These are phyloP conservation scores for Odontomyia ornata DNA, from an alignment of 2,888 invertebrate species.

Conservation along the genomic window DNA sequence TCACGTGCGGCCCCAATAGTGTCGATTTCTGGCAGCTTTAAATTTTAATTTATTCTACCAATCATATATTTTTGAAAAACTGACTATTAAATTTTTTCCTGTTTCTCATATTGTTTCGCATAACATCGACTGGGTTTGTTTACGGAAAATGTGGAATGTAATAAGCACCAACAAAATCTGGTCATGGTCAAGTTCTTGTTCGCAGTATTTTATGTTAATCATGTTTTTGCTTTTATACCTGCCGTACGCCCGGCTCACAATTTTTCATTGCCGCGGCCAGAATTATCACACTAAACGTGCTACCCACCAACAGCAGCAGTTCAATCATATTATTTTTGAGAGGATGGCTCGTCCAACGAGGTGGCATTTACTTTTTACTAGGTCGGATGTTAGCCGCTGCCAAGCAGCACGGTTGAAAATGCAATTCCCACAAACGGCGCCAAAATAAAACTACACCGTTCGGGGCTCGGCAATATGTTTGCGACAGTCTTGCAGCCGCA, in stretches of 20 bases:
- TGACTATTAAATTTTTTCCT: no score
- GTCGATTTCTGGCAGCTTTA: no score
- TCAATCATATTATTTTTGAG: background rate
- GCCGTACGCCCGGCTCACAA: background rate
- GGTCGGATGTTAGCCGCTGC: no score
- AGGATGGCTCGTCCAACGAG: background rate
- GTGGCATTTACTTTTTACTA: no score
- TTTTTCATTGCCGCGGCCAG: background rate
- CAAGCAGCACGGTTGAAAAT: background rate
- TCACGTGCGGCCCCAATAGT: background rate
- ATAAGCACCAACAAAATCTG: background rate
- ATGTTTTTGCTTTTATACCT: background rate
- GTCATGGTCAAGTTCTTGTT: background rate
- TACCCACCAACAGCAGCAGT: background rate
- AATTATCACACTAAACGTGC: background rate
- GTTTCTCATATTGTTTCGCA: no score
- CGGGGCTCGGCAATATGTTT: background rate
- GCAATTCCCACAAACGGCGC: constrained; percentile 21
- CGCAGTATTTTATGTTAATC: background rate
- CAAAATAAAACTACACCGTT: constrained; percentile 4
- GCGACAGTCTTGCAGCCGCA: no score
- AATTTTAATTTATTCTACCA: no score
- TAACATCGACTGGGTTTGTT: no score
- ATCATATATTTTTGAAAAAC: no score
- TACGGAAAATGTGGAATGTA: no score